Evolutionary conservation across 2,797 vertebrate genomes (phyloP).

Genomic region (Psittacula echo): DNA sequence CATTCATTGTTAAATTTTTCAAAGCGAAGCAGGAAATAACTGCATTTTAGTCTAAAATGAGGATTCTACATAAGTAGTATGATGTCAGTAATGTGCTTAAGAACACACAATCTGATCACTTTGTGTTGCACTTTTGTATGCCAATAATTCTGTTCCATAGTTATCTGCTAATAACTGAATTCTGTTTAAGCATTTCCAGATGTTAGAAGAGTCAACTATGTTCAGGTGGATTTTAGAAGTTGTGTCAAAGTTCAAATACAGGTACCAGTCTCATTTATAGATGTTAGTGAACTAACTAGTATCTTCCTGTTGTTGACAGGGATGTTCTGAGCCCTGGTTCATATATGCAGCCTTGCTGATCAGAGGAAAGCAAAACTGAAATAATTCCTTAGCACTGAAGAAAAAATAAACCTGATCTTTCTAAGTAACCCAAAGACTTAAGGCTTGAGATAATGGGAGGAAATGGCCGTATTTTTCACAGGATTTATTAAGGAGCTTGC

Average conservation of each 20-base stretch:
- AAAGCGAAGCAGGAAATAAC: background rate
- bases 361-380: background rate
- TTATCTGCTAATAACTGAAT: background rate
- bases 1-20: background rate
- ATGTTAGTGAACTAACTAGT: background rate
- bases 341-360: background rate
- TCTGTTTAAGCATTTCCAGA: background rate
- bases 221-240: background rate
- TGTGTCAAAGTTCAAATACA: background rate
- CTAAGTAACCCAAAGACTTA: background rate
- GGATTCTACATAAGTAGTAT: background rate
- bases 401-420: background rate
- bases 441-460: background rate
- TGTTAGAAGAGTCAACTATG: background rate
- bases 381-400: background rate
- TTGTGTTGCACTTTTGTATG: background rate
- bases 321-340: background rate
- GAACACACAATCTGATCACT: background rate
- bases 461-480: background rate
- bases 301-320: background rate
- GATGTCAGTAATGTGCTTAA: background rate
- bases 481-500: background rate
- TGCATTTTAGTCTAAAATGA: background rate
- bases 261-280: background rate
- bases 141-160: background rate